Evolutionary conservation across 2,888 invertebrate species (phyloP).

Genomic region (Drosophila macrothrix): DNA sequence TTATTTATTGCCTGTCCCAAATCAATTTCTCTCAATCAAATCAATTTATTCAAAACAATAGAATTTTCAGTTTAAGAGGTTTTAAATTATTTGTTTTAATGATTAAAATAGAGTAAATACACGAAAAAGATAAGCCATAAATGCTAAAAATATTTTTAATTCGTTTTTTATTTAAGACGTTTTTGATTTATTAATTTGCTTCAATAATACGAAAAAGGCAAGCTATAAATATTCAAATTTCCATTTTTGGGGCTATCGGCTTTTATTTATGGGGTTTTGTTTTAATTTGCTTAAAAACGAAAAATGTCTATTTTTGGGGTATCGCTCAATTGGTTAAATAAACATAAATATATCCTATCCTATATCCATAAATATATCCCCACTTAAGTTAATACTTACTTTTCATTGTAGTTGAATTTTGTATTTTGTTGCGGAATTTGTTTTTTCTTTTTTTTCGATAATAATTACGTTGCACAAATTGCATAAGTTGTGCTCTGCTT

Average conservation of each 20-base stretch:
- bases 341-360: background rate
- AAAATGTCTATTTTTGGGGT: background rate
- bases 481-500: constrained; percentile 79
- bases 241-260: background rate
- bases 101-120: background rate
- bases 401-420: constrained; percentile 24
- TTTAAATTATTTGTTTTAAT: background rate
- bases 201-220: background rate
- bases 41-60: constrained; percentile 1
- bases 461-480: constrained; percentile 83
- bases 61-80: background rate
- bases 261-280: too few relatives aligned
- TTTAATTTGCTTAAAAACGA: background rate
- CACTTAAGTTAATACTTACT: background rate
- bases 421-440: constrained; percentile 18
- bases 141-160: background rate
- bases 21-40: too few relatives aligned
- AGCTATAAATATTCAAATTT: background rate
- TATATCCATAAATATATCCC: background rate
- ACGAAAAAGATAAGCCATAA: background rate
- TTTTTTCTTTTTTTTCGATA: background rate
- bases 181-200: background rate
- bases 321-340: background rate
- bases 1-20: background rate
- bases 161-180: too few relatives aligned